Evolutionary conservation across 2,113 vertebrate genomes (phyloP), one percentile per base, ranked within the genome.

Genomic region (Noturus placidus): DNA sequence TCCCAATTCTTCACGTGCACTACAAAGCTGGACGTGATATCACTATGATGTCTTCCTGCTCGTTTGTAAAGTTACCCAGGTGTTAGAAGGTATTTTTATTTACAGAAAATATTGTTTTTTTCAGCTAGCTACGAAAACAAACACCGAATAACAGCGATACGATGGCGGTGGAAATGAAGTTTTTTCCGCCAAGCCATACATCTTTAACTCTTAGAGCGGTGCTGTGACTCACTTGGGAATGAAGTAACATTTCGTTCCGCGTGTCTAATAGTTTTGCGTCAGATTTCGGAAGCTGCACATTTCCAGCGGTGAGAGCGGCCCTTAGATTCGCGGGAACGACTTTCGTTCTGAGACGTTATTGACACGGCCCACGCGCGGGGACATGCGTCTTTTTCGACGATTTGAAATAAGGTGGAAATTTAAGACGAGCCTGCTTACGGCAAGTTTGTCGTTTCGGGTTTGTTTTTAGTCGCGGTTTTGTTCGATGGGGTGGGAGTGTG

Each of bases 401-500:
- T 90, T 87, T 91, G 59, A 91, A 74, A 91, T 92, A 84, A 84
- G 78, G 88, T 92, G 93, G 93, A 95, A 95, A 94, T 93, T 77
- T 81, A 59, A 90, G 67, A 85, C 57, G 42, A 79, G 63, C 54
- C 50, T 76, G 78, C 90, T 93, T 89, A 90, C 88, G 86, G 86
- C 91, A 87, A 87, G n/a, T 82, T 88, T 93, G 91, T 93, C 91
- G 90, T 82, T 88, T 82, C 88, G 61, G 27, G 33, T 22, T 46
- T 90, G 86, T 84, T 86, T 87, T 86, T 77, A 83, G 86, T 86
- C 85, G 88, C 85, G 67, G 87, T 79, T 87, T 74, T n/a, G 88
- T 57, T 22, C 3, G 30, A 80, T 54, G n/a, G 50, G 78, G 78
- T 80, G 54, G 78, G 54, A 35, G 30, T 30, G 8, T 8, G 69